Evolutionary conservation across 2,797 vertebrate species (phyloP).

Genomic region (Betta splendens): DNA sequence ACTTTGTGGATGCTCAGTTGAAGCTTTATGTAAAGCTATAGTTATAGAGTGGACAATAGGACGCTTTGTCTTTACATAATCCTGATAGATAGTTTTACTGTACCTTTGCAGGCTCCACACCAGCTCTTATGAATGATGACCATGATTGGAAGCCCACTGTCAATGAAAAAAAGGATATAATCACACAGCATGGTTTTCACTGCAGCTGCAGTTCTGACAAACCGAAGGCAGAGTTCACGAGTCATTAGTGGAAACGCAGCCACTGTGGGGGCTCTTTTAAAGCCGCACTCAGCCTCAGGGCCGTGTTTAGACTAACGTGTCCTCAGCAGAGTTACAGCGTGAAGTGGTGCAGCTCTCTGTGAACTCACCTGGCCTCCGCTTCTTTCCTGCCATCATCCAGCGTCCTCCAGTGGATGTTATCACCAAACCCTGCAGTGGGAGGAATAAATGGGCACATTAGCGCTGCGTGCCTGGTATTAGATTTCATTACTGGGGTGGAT

Average conservation of each 20-base stretch:
- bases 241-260: neutral
- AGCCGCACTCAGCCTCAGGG: neutral
- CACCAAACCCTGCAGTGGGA: constrained; percentile 89
- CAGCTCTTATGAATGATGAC: constrained; percentile 97
- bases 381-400: constrained; percentile 96
- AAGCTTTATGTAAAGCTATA: too few species aligned
- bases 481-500: constrained; percentile 41
- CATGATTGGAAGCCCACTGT: constrained; percentile 95
- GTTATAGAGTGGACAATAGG: too few species aligned
- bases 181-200: too few species aligned
- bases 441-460: constrained; percentile 4
- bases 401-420: constrained; percentile 96
- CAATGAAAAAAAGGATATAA: constrained; percentile 42
- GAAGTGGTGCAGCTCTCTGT: constrained; percentile 3
- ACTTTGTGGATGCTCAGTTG: neutral
- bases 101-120: constrained; percentile 99
- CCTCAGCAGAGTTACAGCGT: too few species aligned
- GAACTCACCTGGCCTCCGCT: constrained; percentile 90
- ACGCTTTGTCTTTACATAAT: too few species aligned
- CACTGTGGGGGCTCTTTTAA: neutral
- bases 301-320: constrained; percentile 1
- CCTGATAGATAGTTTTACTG: constrained; percentile 2
- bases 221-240: too few species aligned
- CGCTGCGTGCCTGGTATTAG: constrained; percentile 22
- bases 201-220: neutral